These are phyloP conservation scores for Oreochromis tanganicae DNA, from an alignment of 2,113 vertebrate species.

Conservation along the genomic window DNA sequence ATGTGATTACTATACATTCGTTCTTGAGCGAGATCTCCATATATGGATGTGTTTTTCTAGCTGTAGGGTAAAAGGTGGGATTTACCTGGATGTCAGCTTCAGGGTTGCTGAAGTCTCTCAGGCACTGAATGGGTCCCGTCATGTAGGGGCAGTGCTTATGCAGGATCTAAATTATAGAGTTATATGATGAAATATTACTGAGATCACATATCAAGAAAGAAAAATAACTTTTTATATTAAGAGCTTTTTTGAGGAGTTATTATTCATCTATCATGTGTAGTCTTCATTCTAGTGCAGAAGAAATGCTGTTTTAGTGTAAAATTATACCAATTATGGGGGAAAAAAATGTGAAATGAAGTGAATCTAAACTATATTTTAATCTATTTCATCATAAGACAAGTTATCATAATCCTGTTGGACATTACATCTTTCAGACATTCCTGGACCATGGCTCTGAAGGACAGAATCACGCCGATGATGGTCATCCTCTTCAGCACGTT, in stretches of 20 bases:
- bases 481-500: conserved; percentile 91
- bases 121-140: conserved; percentile 78
- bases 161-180: conserved; percentile 73
- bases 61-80: neutral
- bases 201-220: neutral
- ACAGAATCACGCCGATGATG: conserved; percentile 91
- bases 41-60: neutral
- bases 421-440: conserved; percentile 82
- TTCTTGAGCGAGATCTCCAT: neutral
- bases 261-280: neutral
- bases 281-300: neutral
- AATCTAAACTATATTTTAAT: neutral
- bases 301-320: neutral
- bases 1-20: neutral
- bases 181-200: neutral
- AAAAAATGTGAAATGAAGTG: neutral
- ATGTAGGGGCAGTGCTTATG: conserved; percentile 82
- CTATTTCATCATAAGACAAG: accelerated
- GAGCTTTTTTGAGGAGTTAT: neutral
- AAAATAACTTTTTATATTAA: neutral
- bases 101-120: conserved; percentile 75
- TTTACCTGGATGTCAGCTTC: conserved; percentile 88
- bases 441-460: conserved; percentile 84
- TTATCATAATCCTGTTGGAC: neutral
- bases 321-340: accelerated